Evolutionary conservation across 2,888 invertebrate genomes (phyloP).

Genomic region (Phytoseiulus persimilis): DNA sequence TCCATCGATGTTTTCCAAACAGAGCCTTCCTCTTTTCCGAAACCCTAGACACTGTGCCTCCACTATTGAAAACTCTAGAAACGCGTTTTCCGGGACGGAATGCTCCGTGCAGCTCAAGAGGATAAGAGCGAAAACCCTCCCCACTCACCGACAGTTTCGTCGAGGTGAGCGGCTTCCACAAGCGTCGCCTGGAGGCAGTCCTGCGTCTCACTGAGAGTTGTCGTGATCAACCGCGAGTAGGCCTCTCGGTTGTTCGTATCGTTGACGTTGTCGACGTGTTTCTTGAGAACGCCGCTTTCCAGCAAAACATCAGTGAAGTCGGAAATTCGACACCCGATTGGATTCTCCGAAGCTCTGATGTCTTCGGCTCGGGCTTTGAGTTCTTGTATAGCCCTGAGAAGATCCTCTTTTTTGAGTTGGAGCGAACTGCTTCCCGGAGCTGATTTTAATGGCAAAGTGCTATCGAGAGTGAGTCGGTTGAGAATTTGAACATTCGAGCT

Average conservation of each 20-base stretch:
- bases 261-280: not conserved
- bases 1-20: too few species aligned
- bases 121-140: too few species aligned
- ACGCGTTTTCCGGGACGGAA: too few species aligned
- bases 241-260: conserved; percentile 11
- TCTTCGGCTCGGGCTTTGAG: conserved; percentile 17
- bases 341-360: not conserved
- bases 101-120: too few species aligned
- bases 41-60: too few species aligned
- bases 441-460: not conserved
- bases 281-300: not conserved
- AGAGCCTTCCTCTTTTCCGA: too few species aligned
- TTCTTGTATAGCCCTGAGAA: conserved; percentile 13
- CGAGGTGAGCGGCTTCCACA: conserved; percentile 30
- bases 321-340: not conserved
- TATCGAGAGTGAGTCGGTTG: conserved; percentile 21
- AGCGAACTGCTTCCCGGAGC: not conserved
- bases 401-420: not conserved
- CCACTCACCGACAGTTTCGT: conserved; percentile 18
- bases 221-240: not conserved
- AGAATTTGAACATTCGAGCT: conserved; percentile 17
- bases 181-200: conserved; percentile 34
- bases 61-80: too few species aligned
- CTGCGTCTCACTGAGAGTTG: conserved; percentile 21
- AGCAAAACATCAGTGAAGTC: conserved; percentile 21